Base-by-base conservation (phyloP, 1,140 invertebrate species). In the Cryptotermes secundus region DNA sequence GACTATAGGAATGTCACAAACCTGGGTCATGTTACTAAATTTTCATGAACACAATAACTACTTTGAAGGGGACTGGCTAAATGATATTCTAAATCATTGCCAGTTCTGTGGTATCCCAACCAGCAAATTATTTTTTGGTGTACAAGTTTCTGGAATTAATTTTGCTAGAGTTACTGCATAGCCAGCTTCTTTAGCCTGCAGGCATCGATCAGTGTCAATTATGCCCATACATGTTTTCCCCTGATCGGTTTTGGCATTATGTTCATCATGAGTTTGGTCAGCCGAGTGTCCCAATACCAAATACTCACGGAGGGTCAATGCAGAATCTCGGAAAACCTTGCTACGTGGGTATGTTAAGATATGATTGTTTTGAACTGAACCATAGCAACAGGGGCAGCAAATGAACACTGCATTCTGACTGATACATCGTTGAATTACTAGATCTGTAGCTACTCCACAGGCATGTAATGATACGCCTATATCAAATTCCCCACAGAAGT, bases 381-480 rank as follows among this genome's bases (percentile, higher is more conserved):
- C 98, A 90, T 99, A 99, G 89, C 97, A 99, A 89, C 98, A 99
- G 2, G 97, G 97, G 89, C 96, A 98, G 83, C 96, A 92, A 7
- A 98, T 95, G 92, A 99, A 98, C 84, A 94, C 92, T 1, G 97
- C 97, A 82, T 92, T 91, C 26, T 92, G 92, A 35, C 92, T 88
- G 4, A 96, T 91, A 88, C 97, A 99, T 86, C 95, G 95, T 85
- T 96, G 92, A 81, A 99, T 91, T 1, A 99, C 97, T 84, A 99
- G 92, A 90, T 99, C 98, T 24, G 97, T 98, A 7, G 97, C 97
- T 22, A 97, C 95, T 26, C 98, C 98, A 90, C 98, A 99, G 4
- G 97, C 97, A 91, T 99, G 98, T 79, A 99, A 90, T 24, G 95
- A 96, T 34, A 96, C 91, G 4, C 97, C 97, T 86, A 99, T 93